Base-by-base conservation (phyloP, 2,888 invertebrate species). In the Trissolcus japonicus region DNA sequence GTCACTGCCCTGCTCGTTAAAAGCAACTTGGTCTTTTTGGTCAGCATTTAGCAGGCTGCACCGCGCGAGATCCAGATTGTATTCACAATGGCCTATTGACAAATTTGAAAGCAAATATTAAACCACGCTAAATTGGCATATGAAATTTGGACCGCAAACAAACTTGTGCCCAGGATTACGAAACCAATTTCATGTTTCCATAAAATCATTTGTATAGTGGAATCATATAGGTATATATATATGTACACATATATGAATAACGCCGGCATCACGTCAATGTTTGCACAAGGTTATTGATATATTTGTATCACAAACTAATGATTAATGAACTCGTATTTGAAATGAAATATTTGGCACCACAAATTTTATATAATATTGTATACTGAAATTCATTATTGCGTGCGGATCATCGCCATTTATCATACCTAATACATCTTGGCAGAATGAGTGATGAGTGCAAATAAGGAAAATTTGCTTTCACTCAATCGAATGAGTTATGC, bases 1-100 rank as follows among this genome's bases (percentile, higher is more conserved):
- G 81, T 80, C 66, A 68, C 77, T 21, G 63, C 80, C 79, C 76
- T 75, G 68, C 79, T 80, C 79, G 78, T 80, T 80, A 73, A 73
- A 73, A 56, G 74, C 73, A 73, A 66, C 63, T 53, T 60, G 60
- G 67, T 68, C 76, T 71, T 80, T 69, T 73, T 65, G 67, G 57
- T 69, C 57, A 73, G 51, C 78, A 73, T 80, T 80, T 78, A 78
- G 74, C 71, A 62, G 60, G 56, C 76, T n/a, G n/a, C n/a, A n/a
- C n/a, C n/a, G n/a, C n/a, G n/a, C n/a, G n/a, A n/a, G n/a, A n/a
- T n/a, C n/a, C n/a, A n/a, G n/a, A 19, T 61, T 65, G 40, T 69
- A 75, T 67, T 59, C 66, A 61, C 16, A 25, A 46, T 35, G 57
- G 59, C 59, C 69, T 69, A 73, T 71, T 63, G 48, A 60, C 57